Evolutionary conservation across 2,113 vertebrate species (phyloP).

Genomic region (Girardinichthys multiradiatus): DNA sequence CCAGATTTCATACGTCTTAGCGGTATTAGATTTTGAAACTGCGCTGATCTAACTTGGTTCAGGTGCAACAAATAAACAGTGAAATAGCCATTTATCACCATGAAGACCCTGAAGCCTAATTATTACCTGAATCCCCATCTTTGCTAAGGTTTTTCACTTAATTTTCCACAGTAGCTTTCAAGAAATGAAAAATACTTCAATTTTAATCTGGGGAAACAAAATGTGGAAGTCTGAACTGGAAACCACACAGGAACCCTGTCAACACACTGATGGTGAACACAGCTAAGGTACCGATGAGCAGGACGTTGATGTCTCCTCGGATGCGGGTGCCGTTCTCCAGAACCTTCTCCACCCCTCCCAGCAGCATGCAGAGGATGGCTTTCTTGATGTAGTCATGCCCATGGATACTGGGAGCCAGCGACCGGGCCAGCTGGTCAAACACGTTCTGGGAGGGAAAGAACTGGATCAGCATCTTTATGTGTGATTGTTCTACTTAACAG

Average conservation of each 20-base stretch:
- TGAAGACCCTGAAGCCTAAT: no score
- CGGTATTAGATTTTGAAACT: no score
- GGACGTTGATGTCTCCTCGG: conserved; percentile 95
- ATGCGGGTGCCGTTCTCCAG: conserved; percentile 94
- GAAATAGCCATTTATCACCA: no score
- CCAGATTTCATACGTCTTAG: no score
- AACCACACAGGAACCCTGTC: background rate
- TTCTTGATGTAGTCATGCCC: conserved; percentile 98
- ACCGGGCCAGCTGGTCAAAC: conserved; percentile 90
- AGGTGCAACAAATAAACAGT: no score
- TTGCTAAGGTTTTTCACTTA: no score
- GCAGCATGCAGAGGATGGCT: conserved; percentile 94
- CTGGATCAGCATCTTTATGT: background rate
- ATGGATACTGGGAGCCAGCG: conserved; percentile 95
- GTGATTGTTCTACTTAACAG: no score
- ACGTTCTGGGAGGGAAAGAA: conserved; percentile 80
- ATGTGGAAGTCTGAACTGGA: background rate
- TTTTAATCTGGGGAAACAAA: no score
- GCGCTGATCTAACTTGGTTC: no score
- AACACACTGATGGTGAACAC: background rate
- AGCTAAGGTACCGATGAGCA: conserved; percentile 88
- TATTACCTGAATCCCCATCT: no score
- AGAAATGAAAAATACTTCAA: no score
- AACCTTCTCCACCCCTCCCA: conserved; percentile 94
- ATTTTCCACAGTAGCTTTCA: no score